Evolutionary conservation across 2,113 vertebrate genomes (phyloP), one percentile per base, ranked within the genome.

Genomic region (Haemorhous mexicanus): DNA sequence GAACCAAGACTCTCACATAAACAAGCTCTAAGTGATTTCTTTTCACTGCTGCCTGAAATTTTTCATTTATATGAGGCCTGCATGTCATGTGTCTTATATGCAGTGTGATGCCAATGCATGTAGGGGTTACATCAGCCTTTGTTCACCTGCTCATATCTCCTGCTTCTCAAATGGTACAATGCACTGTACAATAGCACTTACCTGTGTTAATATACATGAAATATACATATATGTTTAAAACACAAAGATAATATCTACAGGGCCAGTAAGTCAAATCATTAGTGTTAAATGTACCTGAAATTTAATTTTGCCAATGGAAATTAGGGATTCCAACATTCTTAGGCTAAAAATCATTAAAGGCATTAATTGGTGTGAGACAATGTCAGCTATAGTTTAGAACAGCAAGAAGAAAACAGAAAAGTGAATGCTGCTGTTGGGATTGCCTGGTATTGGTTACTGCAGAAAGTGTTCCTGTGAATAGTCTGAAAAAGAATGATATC

Each of bases 1-100:
- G 95, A 90, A 89, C 78, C 84, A 96, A 91, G 94, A 82, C 68
- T 32, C 58, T 93, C 95, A 94, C 37, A 91, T 88, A 97, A 96
- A 27, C 82, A 97, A 96, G 73, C n/a, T 66, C 80, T 72, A 94
- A 82, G 30, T 82, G 61, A 41, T 67, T 84, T 64, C 14, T 76
- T 90, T 77, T n/a, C 15, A 77, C 16, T 18, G 11, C 14, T 91
- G 27, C 33, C 27, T 80, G 53, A 44, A 46, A 6, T 53, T 69
- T 26, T 28, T 80, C 10, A 11, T 17, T 9, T 24, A 9, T 46
- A 13, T 9, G 27, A 22, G 13, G 24, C 6, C 7, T 84, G 22
- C 11, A 23, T 30, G 5, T 9, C 14, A 7, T 23, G 76, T 41
- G 10, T 10, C 32, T 83, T 83, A 24, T 6, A 46, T 23, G 32